A percentile compares a stretch with the other conserved stretches of the same genome.
phyloP scores from a whole-genome alignment of 2,888 invertebrate genomes.

The Rhagonycha lutea region DNA sequence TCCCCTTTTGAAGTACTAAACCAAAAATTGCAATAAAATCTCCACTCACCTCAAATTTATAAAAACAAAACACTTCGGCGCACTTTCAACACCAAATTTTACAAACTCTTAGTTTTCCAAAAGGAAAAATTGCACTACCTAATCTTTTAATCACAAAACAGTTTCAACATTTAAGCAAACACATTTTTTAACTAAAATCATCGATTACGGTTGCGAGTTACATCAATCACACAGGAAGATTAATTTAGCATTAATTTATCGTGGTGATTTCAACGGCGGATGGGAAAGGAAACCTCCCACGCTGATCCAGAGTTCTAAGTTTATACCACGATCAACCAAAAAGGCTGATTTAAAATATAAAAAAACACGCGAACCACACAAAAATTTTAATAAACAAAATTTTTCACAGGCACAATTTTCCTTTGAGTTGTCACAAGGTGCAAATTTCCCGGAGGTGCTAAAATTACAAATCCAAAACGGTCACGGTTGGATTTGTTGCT shows the following conservation, averaged over 20 bases:
- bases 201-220: slow-evolving; percentile 14
- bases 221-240: slow-evolving; percentile 35
- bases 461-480: slow-evolving; percentile 25
- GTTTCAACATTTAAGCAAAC: neutral
- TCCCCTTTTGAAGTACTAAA: neutral
- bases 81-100: neutral
- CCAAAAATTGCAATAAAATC: neutral
- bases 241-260: slow-evolving; percentile 24
- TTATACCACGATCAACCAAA: slow-evolving; percentile 8
- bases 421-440: neutral
- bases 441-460: neutral
- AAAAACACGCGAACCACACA: neutral
- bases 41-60: neutral
- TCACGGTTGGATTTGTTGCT: slow-evolving; percentile 7
- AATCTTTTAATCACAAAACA: neutral
- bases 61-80: neutral
- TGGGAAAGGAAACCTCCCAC: slow-evolving; percentile 25
- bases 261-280: slow-evolving; percentile 31
- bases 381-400: neutral
- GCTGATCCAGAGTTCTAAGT: slow-evolving; percentile 4
- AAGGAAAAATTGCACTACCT: neutral
- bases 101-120: neutral
- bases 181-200: neutral
- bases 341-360: slow-evolving; percentile 8
- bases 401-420: neutral